A percentile compares a stretch with the other conserved stretches of the same genome.
Conservation (phyloP, 2,888 invertebrate genomes). For the Cheilosia soror region DNA sequence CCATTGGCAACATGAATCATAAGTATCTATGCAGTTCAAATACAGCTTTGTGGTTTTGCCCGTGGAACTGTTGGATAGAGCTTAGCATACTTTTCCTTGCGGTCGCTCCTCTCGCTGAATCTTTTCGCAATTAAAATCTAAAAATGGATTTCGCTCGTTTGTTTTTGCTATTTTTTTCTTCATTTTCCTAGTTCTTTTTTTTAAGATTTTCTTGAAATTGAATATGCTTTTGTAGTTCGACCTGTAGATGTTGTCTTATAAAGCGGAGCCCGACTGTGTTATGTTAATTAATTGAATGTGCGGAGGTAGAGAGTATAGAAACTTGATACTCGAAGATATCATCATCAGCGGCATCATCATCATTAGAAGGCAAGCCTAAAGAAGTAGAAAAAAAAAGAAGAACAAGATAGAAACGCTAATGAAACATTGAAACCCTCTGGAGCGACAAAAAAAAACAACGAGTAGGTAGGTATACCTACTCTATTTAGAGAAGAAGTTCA, state of each 20-base stretch:
- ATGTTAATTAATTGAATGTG: slow-evolving; percentile 43
- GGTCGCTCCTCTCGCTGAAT: slow-evolving; percentile 45
- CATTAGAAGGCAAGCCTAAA: slow-evolving; percentile 25
- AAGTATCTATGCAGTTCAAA: neutral
- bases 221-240: slow-evolving; percentile 27
- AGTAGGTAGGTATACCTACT: slow-evolving; percentile 5
- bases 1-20: slow-evolving; percentile 28
- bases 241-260: slow-evolving; percentile 20
- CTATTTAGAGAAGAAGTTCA: slow-evolving; percentile 29
- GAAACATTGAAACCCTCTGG: slow-evolving; percentile 64
- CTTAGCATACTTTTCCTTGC: slow-evolving; percentile 49
- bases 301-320: slow-evolving; percentile 1
- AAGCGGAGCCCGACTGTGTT: slow-evolving; percentile 16
- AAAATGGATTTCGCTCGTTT: slow-evolving; percentile 37
- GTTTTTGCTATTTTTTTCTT: slow-evolving; percentile 1
- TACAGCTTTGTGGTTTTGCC: neutral
- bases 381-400: slow-evolving; percentile 27
- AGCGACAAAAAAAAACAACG: slow-evolving; percentile 40
- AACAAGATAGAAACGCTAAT: slow-evolving; percentile 57
- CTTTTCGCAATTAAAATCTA: slow-evolving; percentile 61
- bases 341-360: slow-evolving; percentile 36
- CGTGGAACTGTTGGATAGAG: slow-evolving; percentile 9
- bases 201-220: slow-evolving; percentile 31
- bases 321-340: slow-evolving; percentile 54
- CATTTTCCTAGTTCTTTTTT: neutral